Evolutionary conservation across 1,140 invertebrate species (phyloP), one percentile per base, ranked within the genome.

Genomic region (Cephus cinctus): DNA sequence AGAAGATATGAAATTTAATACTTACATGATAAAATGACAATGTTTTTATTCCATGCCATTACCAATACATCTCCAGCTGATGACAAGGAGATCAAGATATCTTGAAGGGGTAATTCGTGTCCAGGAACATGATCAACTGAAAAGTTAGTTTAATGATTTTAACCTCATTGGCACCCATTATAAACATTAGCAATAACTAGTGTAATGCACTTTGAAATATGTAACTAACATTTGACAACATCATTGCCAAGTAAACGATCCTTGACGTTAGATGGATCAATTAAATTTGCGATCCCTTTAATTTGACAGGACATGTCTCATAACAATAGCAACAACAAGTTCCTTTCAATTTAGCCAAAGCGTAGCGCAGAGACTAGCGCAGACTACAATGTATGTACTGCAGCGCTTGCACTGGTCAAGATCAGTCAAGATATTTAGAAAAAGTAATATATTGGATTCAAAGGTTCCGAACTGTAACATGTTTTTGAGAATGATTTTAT

Each of bases 271-370:
- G 71, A 69, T 57, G 83, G 78, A 76, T 87, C 80, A 43, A 78
- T 73, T 61, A 87, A 80, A 61, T 80, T 80, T 14, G 83, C 85
- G 61, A 83, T 80, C 67, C 80, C 73, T 75, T 84, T 85, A 43
- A 89, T 81, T 77, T 86, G 82, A 70, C 85, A 87, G 45, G 82
- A 81, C 83, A 85, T 85, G 61, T 59, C 61, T n/a, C n/a, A n/a
- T n/a, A n/a, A n/a, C n/a, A n/a, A n/a, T n/a, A n/a, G n/a, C n/a
- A n/a, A n/a, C n/a, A n/a, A n/a, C n/a, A n/a, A n/a, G n/a, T n/a
- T n/a, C n/a, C n/a, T n/a, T n/a, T n/a, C n/a, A n/a, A n/a, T n/a
- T n/a, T n/a, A n/a, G n/a, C n/a, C n/a, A n/a, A n/a, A n/a, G n/a
- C n/a, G n/a, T n/a, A n/a, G n/a, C n/a, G n/a, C n/a, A n/a, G n/a